Percentiles rank a stretch among this genome's conserved stretches.
Evolutionary conservation across 2,888 invertebrate genomes (phyloP).

Genomic region (Fragum sueziense): DNA sequence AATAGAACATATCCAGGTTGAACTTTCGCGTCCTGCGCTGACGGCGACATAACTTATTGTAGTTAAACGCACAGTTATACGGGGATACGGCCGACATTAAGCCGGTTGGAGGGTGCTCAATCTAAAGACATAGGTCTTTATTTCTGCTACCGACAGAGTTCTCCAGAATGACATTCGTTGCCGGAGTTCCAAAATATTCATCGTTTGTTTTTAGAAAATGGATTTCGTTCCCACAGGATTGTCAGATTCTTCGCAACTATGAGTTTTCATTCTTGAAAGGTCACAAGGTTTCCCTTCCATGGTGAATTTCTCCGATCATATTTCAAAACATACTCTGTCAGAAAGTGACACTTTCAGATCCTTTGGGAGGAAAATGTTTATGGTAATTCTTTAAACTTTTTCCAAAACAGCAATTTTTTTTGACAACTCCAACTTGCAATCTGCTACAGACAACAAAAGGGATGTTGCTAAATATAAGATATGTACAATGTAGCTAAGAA

Average conservation of each 20-base stretch:
- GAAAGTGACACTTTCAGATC: no score
- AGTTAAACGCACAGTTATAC: slow-evolving; percentile 55
- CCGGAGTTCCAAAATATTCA: slow-evolving; percentile 26
- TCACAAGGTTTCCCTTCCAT: background rate
- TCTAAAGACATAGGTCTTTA: slow-evolving; percentile 21
- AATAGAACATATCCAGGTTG: slow-evolving; percentile 75
- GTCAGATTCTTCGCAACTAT: background rate
- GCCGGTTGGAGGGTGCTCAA: slow-evolving; percentile 38
- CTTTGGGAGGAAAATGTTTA: no score
- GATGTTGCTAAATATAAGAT: no score
- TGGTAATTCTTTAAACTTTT: no score
- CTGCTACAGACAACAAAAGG: background rate
- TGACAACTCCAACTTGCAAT: background rate
- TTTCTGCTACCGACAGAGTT: slow-evolving; percentile 11
- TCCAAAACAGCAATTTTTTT: no score
- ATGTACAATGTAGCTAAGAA: no score
- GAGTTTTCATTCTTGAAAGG: slow-evolving; percentile 5
- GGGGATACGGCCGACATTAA: slow-evolving; percentile 51
- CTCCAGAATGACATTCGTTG: slow-evolving; percentile 25
- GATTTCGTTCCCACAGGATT: background rate
- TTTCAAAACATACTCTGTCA: background rate
- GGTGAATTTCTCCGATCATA: background rate
- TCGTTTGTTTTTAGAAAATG: slow-evolving; percentile 17
- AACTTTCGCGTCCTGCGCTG: slow-evolving; percentile 69
- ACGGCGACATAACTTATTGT: slow-evolving; percentile 53